Evolutionary conservation across 1,140 invertebrate genomes (phyloP), one percentile per base, ranked within the genome.

Genomic region (Copidosoma floridanum): DNA sequence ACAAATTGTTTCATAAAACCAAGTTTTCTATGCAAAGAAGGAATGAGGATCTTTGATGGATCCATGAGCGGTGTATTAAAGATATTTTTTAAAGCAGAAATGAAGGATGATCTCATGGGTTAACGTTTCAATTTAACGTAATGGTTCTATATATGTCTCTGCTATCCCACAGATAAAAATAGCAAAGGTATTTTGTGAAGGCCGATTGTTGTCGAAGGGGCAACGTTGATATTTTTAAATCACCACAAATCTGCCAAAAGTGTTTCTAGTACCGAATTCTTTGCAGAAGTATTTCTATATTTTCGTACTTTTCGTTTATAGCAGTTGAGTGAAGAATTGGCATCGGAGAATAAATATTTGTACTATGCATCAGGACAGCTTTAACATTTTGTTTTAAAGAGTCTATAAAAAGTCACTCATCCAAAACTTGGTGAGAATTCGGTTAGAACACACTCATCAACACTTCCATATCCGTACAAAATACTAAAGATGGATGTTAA

Each of bases 141-240:
- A n/a, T n/a, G n/a, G n/a, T n/a, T n/a, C n/a, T n/a, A n/a, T n/a
- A n/a, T n/a, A n/a, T n/a, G n/a, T n/a, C n/a, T n/a, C n/a, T n/a
- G n/a, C n/a, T n/a, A n/a, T n/a, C n/a, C n/a, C 74, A 77, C 56
- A 70, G 58, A 62, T 69, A 76, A 20, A 78, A 55, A 66, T 68
- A 76, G 59, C 73, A 78, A 47, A 65, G 70, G 54, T 52, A 38
- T 41, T 59, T 59, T 3, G 59, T 61, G 27, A 61, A 61, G 14
- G 41, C 29, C 18, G 41, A 65, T 61, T 79, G 73, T 50, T 72
- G 62, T 44, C 73, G 67, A 14, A 71, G 50, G 50, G 38, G 75
- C 47, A 26, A 76, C 67, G 65, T 76, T 76, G 40, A 73, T 61
- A 64, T n/a, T n/a, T n/a, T n/a, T n/a, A n/a, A n/a, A n/a, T n/a